These are phyloP conservation scores for Phortica okadai DNA, from an alignment of 2,888 invertebrate genomes.

Conservation along the genomic window DNA sequence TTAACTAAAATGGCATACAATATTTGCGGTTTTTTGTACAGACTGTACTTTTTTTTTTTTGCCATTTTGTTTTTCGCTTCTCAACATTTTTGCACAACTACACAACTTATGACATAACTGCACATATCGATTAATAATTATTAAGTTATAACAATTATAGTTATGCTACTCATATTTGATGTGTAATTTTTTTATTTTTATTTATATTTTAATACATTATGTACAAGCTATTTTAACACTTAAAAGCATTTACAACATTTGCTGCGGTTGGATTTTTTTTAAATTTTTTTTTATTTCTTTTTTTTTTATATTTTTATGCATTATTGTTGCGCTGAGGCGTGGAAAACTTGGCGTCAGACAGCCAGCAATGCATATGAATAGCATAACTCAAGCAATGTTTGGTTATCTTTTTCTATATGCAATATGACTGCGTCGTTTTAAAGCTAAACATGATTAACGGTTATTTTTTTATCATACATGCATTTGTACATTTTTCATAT, in stretches of 20 bases:
- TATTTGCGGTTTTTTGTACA: not conserved
- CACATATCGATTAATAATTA: not conserved
- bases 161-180: slow-evolving; percentile 54
- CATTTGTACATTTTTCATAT: not conserved
- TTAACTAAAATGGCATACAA: not conserved
- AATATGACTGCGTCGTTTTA: not conserved
- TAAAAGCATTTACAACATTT: not conserved
- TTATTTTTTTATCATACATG: not conserved
- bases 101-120: not conserved
- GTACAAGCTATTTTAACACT: not conserved
- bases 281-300: not conserved
- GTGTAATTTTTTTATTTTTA: slow-evolving; percentile 42
- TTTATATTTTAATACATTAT: not conserved
- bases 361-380: not conserved
- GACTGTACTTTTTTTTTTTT: not conserved
- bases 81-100: not conserved
- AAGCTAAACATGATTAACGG: not conserved
- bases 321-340: not conserved
- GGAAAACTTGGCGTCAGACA: not conserved
- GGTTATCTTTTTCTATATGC: not conserved
- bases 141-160: slow-evolving; percentile 24
- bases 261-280: not conserved
- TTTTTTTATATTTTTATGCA: not conserved
- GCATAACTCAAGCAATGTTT: not conserved
- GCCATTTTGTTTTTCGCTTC: not conserved